These are phyloP conservation scores for Bucorvus abyssinicus DNA, from an alignment of 2,797 vertebrate species.

Conservation along the genomic window DNA sequence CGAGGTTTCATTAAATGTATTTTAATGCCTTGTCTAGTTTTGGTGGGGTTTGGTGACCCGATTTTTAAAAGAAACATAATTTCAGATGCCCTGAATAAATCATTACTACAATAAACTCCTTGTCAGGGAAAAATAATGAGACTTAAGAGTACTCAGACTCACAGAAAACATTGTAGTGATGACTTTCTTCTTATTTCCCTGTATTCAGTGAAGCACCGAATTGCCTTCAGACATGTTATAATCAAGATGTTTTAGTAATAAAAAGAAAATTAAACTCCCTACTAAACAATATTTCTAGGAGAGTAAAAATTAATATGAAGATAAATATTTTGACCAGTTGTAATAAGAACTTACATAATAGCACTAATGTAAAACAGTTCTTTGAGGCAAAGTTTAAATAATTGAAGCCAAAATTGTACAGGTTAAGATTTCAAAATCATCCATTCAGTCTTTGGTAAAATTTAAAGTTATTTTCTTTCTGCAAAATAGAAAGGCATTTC, in stretches of 20 bases:
- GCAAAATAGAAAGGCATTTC: not conserved
- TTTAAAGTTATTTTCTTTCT: not conserved
- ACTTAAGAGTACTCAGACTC: not conserved
- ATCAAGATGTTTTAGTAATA: not conserved
- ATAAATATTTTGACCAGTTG: not conserved
- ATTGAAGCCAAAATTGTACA: not conserved
- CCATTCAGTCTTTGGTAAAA: not conserved
- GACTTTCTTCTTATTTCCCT: slow-evolving; percentile 2
- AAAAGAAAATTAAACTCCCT: not conserved
- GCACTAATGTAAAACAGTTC: not conserved
- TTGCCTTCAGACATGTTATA: not conserved
- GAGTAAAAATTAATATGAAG: not conserved
- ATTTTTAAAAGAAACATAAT: slow-evolving; percentile 67
- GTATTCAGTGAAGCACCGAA: not conserved
- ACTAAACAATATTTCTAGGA: not conserved
- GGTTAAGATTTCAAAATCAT: not conserved
- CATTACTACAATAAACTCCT: slow-evolving; percentile 41
- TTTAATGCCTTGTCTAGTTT: slow-evolving; percentile 64
- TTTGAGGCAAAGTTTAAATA: not conserved
- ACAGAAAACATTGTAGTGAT: not conserved
- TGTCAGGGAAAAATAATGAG: slow-evolving; percentile 18
- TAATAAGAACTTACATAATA: not conserved
- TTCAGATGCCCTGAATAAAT: slow-evolving; percentile 65
- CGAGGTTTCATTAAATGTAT: slow-evolving; percentile 66
- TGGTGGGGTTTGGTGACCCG: slow-evolving; percentile 58